Evolutionary conservation across 2,888 invertebrate species (phyloP).

Genomic region (Stomorhina lunata): DNA sequence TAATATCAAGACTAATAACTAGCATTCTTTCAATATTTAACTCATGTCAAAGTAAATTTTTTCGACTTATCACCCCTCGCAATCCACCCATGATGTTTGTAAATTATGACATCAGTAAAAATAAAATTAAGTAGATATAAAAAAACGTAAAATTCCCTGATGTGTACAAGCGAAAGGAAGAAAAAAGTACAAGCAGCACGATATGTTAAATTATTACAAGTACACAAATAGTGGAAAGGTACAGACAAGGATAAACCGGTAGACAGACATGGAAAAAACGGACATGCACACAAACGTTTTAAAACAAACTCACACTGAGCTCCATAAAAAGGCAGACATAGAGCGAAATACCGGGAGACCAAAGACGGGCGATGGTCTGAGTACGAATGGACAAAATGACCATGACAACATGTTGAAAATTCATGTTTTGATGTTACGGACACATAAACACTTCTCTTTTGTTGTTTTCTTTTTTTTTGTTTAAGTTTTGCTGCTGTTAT

Average conservation of each 20-base stretch:
- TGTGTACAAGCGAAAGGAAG: constrained; percentile 50
- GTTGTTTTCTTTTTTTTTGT: not conserved
- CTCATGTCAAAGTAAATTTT: no score
- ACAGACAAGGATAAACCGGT: constrained; percentile 49
- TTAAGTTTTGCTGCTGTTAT: not conserved
- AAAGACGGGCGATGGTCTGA: not conserved
- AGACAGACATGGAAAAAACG: constrained; percentile 34
- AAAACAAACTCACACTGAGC: constrained; percentile 11
- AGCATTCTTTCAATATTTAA: no score
- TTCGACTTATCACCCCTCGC: not conserved
- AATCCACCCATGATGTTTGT: constrained; percentile 14
- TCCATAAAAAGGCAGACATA: constrained; percentile 18
- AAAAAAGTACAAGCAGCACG: constrained; percentile 65
- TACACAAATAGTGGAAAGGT: constrained; percentile 54
- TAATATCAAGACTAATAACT: no score
- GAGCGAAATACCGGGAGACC: constrained; percentile 17
- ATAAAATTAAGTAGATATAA: constrained; percentile 13
- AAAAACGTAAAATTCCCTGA: constrained; percentile 70
- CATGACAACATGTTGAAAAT: constrained; percentile 65
- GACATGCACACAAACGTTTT: not conserved
- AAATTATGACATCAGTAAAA: constrained; percentile 61
- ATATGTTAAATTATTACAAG: constrained; percentile 76
- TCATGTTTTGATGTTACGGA: constrained; percentile 39
- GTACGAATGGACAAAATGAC: constrained; percentile 51
- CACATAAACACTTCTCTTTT: constrained; percentile 38